These are phyloP conservation scores for Ganaspis brasiliensis DNA, from an alignment of 2,888 invertebrate genomes.

Conservation along the genomic window DNA sequence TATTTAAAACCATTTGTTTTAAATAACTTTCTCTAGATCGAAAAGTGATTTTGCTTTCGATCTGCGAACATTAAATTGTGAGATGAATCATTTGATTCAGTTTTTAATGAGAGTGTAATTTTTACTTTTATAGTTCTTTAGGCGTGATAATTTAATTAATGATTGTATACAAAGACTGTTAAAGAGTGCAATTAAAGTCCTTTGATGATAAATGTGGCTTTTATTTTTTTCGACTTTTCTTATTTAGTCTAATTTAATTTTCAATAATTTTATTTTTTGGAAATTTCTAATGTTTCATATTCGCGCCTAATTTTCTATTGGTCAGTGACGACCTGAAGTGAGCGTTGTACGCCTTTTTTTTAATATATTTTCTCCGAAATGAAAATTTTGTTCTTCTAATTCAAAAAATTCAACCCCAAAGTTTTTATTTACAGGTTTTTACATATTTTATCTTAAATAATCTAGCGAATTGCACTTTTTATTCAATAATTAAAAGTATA, in stretches of 20 bases:
- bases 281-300: too few relatives aligned
- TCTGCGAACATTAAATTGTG: neutral
- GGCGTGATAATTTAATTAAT: constrained; percentile 7
- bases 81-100: neutral
- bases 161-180: constrained; percentile 15
- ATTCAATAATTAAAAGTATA: too few relatives aligned
- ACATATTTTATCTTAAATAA: too few relatives aligned
- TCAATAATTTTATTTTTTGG: neutral
- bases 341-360: too few relatives aligned
- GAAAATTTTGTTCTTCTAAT: too few relatives aligned
- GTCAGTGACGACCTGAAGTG: too few relatives aligned
- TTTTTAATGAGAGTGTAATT: neutral
- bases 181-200: constrained; percentile 27
- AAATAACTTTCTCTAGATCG: neutral
- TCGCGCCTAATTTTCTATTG: too few relatives aligned
- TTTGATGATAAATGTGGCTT: neutral
- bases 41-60: constrained; percentile 7
- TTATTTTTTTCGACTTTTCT: neutral
- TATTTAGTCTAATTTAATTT: neutral
- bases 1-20: neutral
- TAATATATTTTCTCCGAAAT: too few relatives aligned
- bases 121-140: neutral
- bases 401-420: too few relatives aligned
- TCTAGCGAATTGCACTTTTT: too few relatives aligned
- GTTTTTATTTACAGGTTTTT: too few relatives aligned